Conservation (phyloP, 2,113 vertebrate species). For the Corynorhinus townsendii region DNA sequence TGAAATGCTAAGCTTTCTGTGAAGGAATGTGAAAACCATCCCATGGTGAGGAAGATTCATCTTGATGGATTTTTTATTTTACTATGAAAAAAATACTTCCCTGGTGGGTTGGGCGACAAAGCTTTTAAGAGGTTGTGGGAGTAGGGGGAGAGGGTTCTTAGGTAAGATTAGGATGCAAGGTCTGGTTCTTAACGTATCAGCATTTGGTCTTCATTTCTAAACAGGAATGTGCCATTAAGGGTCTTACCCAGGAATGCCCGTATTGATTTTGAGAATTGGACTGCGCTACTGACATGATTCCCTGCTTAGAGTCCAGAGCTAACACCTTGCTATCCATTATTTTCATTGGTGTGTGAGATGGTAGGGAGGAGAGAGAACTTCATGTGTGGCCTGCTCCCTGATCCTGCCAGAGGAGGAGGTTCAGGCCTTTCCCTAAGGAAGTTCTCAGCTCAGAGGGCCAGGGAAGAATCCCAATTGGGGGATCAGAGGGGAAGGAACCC, state of each 20-base stretch:
- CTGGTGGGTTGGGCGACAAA: neutral
- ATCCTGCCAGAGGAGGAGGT: neutral
- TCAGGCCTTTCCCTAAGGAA: neutral
- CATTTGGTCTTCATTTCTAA: neutral
- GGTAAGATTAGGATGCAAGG: neutral
- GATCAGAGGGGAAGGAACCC: neutral
- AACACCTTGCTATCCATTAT: neutral
- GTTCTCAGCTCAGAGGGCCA: neutral
- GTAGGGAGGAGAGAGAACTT: neutral
- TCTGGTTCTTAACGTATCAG: neutral
- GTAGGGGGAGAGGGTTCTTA: neutral
- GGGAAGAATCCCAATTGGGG: neutral
- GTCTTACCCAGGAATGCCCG: neutral
- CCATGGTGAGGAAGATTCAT: neutral
- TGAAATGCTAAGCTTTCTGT: neutral
- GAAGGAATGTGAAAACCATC: neutral
- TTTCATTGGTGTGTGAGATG: neutral
- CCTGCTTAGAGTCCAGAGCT: neutral
- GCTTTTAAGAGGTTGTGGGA: neutral
- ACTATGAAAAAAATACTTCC: neutral
- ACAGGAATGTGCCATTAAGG: neutral
- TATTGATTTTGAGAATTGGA: neutral
- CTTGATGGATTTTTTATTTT: neutral
- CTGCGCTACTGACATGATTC: neutral
- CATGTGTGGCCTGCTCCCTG: neutral